Evolutionary conservation across 2,113 vertebrate species (phyloP).

Genomic region (Oreochromis tanganicae): DNA sequence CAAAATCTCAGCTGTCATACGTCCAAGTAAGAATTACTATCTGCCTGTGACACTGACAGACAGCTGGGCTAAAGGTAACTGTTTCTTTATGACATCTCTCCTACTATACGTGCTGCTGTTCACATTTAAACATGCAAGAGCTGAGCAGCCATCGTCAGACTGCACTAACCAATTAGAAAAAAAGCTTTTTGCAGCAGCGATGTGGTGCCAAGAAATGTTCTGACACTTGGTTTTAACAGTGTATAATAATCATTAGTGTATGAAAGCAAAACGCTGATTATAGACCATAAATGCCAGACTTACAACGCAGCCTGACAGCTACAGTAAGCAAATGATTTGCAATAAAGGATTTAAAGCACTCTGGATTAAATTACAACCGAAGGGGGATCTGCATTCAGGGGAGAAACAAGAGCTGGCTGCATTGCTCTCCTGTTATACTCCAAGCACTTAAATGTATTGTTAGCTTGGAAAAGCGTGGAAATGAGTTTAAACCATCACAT

Average conservation of each 20-base stretch:
- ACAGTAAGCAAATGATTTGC: slow-evolving; percentile 40
- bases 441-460: background rate
- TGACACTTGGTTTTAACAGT: slow-evolving; percentile 17
- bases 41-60: slow-evolving; percentile 10
- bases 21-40: background rate
- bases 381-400: slow-evolving; percentile 12
- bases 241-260: slow-evolving; percentile 38
- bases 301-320: slow-evolving; percentile 23
- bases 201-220: slow-evolving; percentile 1
- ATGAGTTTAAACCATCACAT: background rate
- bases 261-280: slow-evolving; percentile 47
- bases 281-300: slow-evolving; percentile 47
- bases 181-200: background rate
- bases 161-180: background rate
- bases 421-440: slow-evolving; percentile 10
- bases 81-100: background rate
- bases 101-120: background rate
- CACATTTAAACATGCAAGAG: background rate
- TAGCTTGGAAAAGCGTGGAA: background rate
- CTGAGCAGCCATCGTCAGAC: background rate
- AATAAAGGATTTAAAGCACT: slow-evolving; percentile 42
- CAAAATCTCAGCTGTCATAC: slow-evolving; percentile 7
- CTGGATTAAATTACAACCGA: slow-evolving; percentile 41
- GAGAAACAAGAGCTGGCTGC: slow-evolving; percentile 27
- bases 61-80: background rate